These are phyloP conservation scores for Apamea epomidion DNA, from an alignment of 2,888 invertebrate genomes.

Conservation along the genomic window DNA sequence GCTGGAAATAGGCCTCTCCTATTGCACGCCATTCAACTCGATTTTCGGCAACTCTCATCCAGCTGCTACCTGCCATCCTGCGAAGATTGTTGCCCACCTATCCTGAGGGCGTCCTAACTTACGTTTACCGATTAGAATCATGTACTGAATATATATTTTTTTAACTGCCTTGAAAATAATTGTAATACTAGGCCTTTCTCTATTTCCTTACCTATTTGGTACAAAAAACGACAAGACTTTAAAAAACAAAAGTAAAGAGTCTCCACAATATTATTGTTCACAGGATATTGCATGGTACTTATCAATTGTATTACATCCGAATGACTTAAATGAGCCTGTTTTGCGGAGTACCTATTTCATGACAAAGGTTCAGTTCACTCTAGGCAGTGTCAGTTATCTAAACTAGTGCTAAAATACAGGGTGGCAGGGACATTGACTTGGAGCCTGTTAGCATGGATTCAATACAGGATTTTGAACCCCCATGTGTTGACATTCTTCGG, in stretches of 20 bases:
- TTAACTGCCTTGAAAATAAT: no score
- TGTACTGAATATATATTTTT: no score
- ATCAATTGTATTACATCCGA: conserved; percentile 55
- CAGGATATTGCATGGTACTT: conserved; percentile 57
- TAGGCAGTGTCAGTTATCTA: no score
- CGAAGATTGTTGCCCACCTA: no score
- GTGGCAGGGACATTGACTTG: not conserved
- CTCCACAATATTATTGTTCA: conserved; percentile 21
- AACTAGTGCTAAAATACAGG: not conserved
- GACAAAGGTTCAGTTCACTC: conserved; percentile 22
- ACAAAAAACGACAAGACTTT: not conserved
- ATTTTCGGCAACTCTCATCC: no score
- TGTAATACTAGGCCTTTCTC: no score
- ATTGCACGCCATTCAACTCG: no score
- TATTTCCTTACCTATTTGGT: not conserved
- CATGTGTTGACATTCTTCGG: not conserved
- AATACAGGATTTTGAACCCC: not conserved
- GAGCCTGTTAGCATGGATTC: not conserved
- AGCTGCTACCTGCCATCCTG: no score
- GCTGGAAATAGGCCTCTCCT: no score
- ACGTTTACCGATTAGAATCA: no score
- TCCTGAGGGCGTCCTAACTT: no score
- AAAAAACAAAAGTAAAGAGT: not conserved
- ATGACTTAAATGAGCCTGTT: conserved; percentile 43
- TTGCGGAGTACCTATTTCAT: conserved; percentile 33